A percentile compares a stretch with the other conserved stretches of the same genome.
Evolutionary conservation across 2,888 invertebrate species (phyloP).

Genomic region (Stenichneumon culpator): DNA sequence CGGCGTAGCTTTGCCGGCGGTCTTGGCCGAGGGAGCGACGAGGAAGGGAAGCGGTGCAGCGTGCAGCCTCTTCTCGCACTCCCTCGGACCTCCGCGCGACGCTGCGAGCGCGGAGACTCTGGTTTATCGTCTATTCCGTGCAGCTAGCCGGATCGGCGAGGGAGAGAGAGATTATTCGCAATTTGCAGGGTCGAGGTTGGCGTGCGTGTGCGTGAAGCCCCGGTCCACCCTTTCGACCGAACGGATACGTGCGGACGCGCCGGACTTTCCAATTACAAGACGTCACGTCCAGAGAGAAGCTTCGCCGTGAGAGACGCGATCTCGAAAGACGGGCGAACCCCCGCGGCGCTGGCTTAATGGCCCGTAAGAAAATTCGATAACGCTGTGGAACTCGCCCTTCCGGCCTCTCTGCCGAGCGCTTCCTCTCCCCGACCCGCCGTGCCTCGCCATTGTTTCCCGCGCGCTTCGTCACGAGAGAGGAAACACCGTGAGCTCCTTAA

Average conservation of each 20-base stretch:
- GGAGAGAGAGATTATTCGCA: slow-evolving; percentile 44
- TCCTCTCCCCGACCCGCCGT: not conserved
- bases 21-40: slow-evolving; percentile 31
- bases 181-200: slow-evolving; percentile 24
- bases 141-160: slow-evolving; percentile 1
- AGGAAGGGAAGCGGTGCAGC: slow-evolving; percentile 16
- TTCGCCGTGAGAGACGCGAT: slow-evolving; percentile 3
- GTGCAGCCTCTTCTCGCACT: not conserved
- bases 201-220: not conserved
- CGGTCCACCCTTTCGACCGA: slow-evolving; percentile 52
- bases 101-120: not conserved
- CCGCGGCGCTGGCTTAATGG: slow-evolving; percentile 64
- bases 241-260: slow-evolving; percentile 62
- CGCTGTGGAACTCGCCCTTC: not conserved
- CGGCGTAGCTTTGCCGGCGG: slow-evolving; percentile 28
- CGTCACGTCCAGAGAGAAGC: slow-evolving; percentile 65
- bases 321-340: slow-evolving; percentile 54
- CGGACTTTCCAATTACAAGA: slow-evolving; percentile 66
- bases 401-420: not conserved
- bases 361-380: slow-evolving; percentile 65
- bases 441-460: not conserved
- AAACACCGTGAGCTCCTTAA: no score
- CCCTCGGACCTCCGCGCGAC: slow-evolving; percentile 9
- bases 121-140: slow-evolving; percentile 8
- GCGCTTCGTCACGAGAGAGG: no score